A percentile compares a stretch with the other conserved stretches of the same genome.
Evolutionary conservation across 2,113 vertebrate species (phyloP).

Genomic region (Pluvialis apricaria): DNA sequence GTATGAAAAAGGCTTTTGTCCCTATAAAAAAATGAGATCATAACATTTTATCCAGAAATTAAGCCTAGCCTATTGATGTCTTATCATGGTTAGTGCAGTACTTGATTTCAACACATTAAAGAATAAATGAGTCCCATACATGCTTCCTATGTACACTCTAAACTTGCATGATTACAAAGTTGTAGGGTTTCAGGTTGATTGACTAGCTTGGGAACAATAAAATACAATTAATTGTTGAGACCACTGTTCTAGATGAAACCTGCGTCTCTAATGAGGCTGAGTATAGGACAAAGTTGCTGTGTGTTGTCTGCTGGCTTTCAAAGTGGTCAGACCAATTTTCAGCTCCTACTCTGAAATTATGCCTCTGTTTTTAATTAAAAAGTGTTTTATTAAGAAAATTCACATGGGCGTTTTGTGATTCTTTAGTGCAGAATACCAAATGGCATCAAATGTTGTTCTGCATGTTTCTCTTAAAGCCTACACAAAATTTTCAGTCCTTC

Average conservation of each 20-base stretch:
- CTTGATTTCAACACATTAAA: background rate
- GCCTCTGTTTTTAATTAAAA: background rate
- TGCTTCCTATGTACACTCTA: background rate
- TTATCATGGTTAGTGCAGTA: background rate
- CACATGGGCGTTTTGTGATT: background rate
- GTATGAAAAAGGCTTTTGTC: background rate
- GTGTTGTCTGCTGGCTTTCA: background rate
- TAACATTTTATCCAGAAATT: background rate
- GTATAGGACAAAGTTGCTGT: background rate
- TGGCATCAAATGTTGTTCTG: background rate
- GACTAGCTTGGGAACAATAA: background rate
- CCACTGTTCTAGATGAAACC: background rate
- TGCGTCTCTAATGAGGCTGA: background rate
- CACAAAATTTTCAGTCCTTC: background rate
- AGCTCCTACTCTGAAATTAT: background rate
- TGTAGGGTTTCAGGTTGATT: background rate
- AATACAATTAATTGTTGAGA: background rate
- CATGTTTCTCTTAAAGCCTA: background rate
- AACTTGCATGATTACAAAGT: background rate
- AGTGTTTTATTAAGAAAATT: background rate
- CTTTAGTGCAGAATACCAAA: slow-evolving; percentile 34
- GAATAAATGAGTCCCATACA: background rate
- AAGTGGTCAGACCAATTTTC: background rate
- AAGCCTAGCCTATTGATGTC: background rate
- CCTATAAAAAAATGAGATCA: background rate